Conservation (phyloP, 2,113 vertebrate genomes). For the Salvator merianae region DNA sequence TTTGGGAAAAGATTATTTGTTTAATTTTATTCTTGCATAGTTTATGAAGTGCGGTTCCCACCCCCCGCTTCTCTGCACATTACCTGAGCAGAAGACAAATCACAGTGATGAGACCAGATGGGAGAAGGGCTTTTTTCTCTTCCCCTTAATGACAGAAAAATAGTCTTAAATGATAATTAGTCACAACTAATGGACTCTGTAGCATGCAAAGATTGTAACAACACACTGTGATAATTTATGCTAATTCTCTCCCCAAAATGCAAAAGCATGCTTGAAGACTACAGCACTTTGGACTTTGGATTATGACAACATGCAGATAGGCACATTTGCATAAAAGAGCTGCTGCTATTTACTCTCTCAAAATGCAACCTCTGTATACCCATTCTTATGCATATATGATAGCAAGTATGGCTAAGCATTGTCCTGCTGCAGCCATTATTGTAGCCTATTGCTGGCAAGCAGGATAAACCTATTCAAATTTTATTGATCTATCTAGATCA, state of each 20-base stretch:
- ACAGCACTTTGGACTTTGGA: conserved; percentile 28
- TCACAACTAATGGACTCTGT: conserved; percentile 39
- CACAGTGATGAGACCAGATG: conserved; percentile 41
- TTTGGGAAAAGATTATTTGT: neutral
- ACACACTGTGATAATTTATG: conserved; percentile 52
- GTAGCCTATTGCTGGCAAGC: fast-evolving
- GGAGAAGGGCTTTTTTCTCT: conserved; percentile 9
- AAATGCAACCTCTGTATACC: conserved; percentile 14
- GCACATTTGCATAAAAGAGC: conserved; percentile 37
- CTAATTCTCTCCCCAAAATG: conserved; percentile 46
- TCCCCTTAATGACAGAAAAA: conserved; percentile 39
- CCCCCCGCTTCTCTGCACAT: neutral
- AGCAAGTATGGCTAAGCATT: neutral
- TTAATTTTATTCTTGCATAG: conserved; percentile 9
- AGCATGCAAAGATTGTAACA: conserved; percentile 43
- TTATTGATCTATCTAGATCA: neutral
- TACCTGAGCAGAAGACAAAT: conserved; percentile 42
- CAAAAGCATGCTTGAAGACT: conserved; percentile 44
- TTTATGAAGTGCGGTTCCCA: conserved; percentile 37
- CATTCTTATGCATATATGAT: neutral
- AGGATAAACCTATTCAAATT: neutral
- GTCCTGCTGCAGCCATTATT: neutral
- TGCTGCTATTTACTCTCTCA: conserved; percentile 4
- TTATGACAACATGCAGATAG: conserved; percentile 41
- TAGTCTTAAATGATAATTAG: conserved; percentile 46